These are phyloP conservation scores for Aphaenogaster ashmeadi DNA, from an alignment of 1,140 invertebrate species.

Conservation along the genomic window DNA sequence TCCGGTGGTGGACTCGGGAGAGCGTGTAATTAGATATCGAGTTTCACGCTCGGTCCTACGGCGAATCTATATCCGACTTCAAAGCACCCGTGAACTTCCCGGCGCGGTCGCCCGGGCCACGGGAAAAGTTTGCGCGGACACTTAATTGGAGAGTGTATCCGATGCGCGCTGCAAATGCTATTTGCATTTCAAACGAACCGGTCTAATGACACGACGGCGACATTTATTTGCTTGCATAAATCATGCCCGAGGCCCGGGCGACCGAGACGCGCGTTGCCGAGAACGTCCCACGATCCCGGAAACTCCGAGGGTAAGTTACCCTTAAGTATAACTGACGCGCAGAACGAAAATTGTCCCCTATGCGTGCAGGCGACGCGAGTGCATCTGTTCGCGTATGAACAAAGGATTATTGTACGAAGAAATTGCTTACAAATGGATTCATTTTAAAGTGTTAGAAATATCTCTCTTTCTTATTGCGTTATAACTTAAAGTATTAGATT, in stretches of 20 bases:
- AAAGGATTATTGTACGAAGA: neutral
- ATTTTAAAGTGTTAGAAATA: neutral
- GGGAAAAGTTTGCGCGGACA: constrained; percentile 59
- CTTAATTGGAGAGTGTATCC: constrained; percentile 62
- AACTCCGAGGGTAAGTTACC: constrained; percentile 2
- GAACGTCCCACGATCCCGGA: neutral
- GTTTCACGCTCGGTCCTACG: constrained; percentile 49
- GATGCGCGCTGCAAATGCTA: constrained; percentile 52
- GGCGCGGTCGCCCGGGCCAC: neutral
- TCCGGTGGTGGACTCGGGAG: constrained; percentile 12
- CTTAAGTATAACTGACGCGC: neutral
- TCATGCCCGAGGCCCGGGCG: constrained; percentile 1
- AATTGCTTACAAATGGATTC: neutral
- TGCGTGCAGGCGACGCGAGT: neutral
- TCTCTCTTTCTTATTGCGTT: neutral
- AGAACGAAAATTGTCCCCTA: constrained; percentile 4
- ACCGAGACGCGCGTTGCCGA: constrained; percentile 1
- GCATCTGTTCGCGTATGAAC: neutral
- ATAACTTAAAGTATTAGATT: neutral
- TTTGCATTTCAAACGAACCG: constrained; percentile 59
- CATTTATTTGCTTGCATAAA: constrained; percentile 64
- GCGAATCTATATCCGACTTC: constrained; percentile 56
- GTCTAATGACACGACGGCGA: constrained; percentile 58
- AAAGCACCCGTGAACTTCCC: constrained; percentile 55
- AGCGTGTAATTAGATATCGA: constrained; percentile 65